Evolutionary conservation across 1,140 invertebrate genomes (phyloP), one percentile per base, ranked within the genome.

Genomic region (Pantala flavescens): DNA sequence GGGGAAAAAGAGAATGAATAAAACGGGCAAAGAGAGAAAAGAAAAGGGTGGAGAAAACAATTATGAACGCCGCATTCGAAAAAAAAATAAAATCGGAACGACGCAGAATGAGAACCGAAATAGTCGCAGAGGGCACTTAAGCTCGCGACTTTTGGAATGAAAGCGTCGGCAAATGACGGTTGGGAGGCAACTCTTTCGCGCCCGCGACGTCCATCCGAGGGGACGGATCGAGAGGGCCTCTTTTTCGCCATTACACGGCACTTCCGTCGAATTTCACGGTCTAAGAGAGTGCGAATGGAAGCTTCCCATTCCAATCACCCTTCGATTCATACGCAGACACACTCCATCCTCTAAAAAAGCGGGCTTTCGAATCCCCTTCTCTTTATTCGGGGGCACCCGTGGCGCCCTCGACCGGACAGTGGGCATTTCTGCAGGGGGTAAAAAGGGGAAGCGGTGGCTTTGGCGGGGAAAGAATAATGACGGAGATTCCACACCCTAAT

Each of bases 391-490:
- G 16, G 49, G 49, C 49, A 16, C 49, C 49, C 12, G 9, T 36
- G 28, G 28, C 49, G 49, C 49, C n/a, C 49, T 63, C 49, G 49
- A 63, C 1, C 49, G 49, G 49, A 63, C 49, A 19, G 49, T 21
- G n/a, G 49, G 49, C 49, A 21, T 16, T 21, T 63, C 49, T 19
- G 5, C 5, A 21, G 49, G n/a, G 49, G 12, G 49, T 1, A 12
- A 63, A 21, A 12, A 63, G 49, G 49, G 49, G 49, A 63, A 12
- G 49, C 12, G 49, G 49, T 63, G 49, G 49, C 49, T 63, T 63
- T 63, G 49, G 49, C 49, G 49, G 49, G 49, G n/a, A 63, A 63
- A 63, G 49, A 63, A 63, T 63, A 63, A 63, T 63, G 49, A 63
- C 49, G 12, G 49, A 63, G 49, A 63, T 63, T 63, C 49, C n/a